Percentiles rank a stretch among this genome's conserved stretches.
Evolutionary conservation across 2,888 invertebrate genomes (phyloP).

Genomic region (Andricus curvator): DNA sequence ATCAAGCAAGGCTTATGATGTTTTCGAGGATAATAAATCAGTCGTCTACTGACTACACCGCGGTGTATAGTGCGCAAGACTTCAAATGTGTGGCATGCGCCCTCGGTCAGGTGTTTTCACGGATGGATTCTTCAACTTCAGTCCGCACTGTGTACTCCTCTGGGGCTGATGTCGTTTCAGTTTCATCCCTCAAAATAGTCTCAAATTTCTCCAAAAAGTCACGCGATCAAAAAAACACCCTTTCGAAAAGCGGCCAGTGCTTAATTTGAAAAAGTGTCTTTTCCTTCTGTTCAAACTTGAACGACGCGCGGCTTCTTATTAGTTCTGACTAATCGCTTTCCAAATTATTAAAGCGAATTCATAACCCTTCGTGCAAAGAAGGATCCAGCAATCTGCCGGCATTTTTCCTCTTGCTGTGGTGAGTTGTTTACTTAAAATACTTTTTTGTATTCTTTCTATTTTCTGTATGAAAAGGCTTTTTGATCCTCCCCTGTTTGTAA

Average conservation of each 20-base stretch:
- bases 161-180: constrained; percentile 41
- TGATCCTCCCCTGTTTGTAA: constrained; percentile 11
- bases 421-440: background rate
- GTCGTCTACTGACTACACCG: constrained; percentile 18
- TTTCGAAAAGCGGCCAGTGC: background rate
- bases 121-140: constrained; percentile 55
- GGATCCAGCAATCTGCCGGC: constrained; percentile 2
- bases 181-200: constrained; percentile 18
- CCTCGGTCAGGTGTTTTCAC: constrained; percentile 57
- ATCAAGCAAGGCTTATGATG: constrained; percentile 11
- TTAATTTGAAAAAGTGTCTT: background rate
- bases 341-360: background rate
- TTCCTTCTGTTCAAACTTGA: background rate
- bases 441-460: background rate
- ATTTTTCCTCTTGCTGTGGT: constrained; percentile 10
- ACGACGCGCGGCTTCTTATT: constrained; percentile 5
- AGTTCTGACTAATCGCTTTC: background rate
- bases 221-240: background rate
- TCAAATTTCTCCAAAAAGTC: background rate
- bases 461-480: background rate
- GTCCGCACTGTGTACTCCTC: constrained; percentile 56
- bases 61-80: constrained; percentile 59
- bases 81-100: constrained; percentile 59
- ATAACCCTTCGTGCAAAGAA: background rate
- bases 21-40: constrained; percentile 55